Percentiles rank a stretch among this genome's conserved stretches.
Conservation (phyloP, 2,888 invertebrate species). For the Galerucella pusilla region DNA sequence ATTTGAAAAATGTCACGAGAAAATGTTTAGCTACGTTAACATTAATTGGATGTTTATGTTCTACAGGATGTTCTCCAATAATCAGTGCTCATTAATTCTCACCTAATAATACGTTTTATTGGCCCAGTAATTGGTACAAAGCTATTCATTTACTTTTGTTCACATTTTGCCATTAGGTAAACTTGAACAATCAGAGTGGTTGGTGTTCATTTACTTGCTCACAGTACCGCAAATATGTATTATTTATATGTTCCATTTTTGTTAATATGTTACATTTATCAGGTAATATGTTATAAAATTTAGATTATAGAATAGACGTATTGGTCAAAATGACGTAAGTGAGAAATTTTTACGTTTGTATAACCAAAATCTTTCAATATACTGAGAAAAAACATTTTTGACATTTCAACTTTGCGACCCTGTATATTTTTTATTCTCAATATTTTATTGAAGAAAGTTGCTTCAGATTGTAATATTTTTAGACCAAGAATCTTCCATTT, state of each 20-base stretch:
- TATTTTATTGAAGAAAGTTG: no score
- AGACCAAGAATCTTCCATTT: no score
- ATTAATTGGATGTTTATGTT: not conserved
- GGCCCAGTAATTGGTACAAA: not conserved
- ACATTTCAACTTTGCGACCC: no score
- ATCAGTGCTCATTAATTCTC: not conserved
- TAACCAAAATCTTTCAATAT: no score
- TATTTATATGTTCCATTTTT: not conserved
- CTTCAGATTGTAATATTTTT: no score
- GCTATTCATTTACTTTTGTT: not conserved
- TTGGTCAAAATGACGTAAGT: no score
- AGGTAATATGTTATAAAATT: not conserved
- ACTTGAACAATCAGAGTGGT: no score
- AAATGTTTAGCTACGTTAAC: not conserved
- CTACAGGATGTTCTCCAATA: slow-evolving; percentile 1
- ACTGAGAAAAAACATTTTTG: no score
- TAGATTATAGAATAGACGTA: not conserved
- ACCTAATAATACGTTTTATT: not conserved
- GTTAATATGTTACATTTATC: not conserved
- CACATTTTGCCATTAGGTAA: not conserved
- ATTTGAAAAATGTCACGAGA: no score
- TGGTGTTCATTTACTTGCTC: not conserved
- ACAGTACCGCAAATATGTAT: not conserved
- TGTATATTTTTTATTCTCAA: no score
- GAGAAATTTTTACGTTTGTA: no score